These are phyloP conservation scores for Drosophila hamatofila DNA, from an alignment of 2,888 invertebrate genomes.

Conservation along the genomic window DNA sequence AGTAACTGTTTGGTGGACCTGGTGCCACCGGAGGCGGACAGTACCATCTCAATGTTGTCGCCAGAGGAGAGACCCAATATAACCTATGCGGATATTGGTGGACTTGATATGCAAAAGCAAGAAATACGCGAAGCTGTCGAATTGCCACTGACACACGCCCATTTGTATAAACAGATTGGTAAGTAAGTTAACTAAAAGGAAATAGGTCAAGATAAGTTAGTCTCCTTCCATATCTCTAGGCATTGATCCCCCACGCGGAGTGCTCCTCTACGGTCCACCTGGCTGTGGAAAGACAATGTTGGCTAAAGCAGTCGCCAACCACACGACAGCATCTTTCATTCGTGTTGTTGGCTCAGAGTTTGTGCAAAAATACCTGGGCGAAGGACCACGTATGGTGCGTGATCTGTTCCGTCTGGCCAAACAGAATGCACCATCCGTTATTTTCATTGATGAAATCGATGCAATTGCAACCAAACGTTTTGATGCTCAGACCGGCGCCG, in stretches of 20 bases:
- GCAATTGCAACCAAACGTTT: constrained; percentile 99
- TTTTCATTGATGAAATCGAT: constrained; percentile 99
- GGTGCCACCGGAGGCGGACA: constrained; percentile 99
- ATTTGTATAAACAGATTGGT: constrained; percentile 98
- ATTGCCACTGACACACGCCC: constrained; percentile 98
- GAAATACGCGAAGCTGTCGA: constrained; percentile 99
- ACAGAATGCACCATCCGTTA: constrained; percentile 99
- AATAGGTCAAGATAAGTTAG: neutral
- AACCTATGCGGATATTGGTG: constrained; percentile 98
- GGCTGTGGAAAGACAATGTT: constrained; percentile 99
- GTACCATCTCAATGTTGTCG: constrained; percentile 98
- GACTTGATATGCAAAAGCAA: constrained; percentile 99
- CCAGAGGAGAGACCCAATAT: constrained; percentile 99
- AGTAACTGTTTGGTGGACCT: constrained; percentile 99
- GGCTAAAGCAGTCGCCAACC: constrained; percentile 99
- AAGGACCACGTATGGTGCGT: constrained; percentile 99
- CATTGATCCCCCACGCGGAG: constrained; percentile 99
- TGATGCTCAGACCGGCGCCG: constrained; percentile 99
- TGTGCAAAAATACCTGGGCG: constrained; percentile 99
- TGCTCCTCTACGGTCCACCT: constrained; percentile 99
- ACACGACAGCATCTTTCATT: constrained; percentile 99
- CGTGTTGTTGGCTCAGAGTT: constrained; percentile 99
- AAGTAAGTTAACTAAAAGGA: neutral
- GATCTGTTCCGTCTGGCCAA: constrained; percentile 99
- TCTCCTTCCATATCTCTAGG: constrained; percentile 43